These are phyloP conservation scores for Cyclopterus lumpus DNA, from an alignment of 2,797 vertebrate genomes.

Conservation along the genomic window DNA sequence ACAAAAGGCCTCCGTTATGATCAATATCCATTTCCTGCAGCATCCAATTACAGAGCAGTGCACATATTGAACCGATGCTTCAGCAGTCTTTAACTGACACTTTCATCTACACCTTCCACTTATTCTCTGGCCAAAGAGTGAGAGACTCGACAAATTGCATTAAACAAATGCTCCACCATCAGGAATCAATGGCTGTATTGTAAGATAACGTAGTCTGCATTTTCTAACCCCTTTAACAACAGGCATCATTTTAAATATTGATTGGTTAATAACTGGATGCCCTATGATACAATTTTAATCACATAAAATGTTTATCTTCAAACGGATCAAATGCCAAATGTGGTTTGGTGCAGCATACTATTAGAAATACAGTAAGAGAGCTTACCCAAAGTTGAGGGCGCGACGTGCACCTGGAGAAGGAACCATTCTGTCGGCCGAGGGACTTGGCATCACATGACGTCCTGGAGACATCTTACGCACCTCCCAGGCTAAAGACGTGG, in stretches of 20 bases:
- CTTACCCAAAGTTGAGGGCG: constrained; percentile 93
- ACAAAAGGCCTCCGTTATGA: constrained; percentile 75
- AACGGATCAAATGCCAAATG: constrained; percentile 41
- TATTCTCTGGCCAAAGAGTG: constrained; percentile 64
- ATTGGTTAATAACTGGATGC: constrained; percentile 63
- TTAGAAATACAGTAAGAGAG: background rate
- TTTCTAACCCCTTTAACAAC: constrained; percentile 49
- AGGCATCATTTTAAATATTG: constrained; percentile 58
- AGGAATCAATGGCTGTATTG: constrained; percentile 60
- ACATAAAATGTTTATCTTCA: constrained; percentile 56
- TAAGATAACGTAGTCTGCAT: constrained; percentile 44
- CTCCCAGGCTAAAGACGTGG: constrained; percentile 98
- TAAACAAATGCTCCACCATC: constrained; percentile 76
- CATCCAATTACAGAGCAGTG: constrained; percentile 82
- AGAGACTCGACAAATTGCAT: constrained; percentile 77
- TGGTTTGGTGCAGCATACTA: background rate
- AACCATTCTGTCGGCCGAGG: constrained; percentile 91
- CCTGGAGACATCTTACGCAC: constrained; percentile 99
- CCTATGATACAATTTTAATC: constrained; percentile 54
- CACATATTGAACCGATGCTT: constrained; percentile 83
- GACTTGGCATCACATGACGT: constrained; percentile 94
- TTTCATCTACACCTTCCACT: constrained; percentile 79
- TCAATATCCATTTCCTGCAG: constrained; percentile 84
- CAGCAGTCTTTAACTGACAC: constrained; percentile 82
- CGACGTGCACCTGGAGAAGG: constrained; percentile 91